Evolutionary conservation across 2,888 invertebrate genomes (phyloP), one percentile per base, ranked within the genome.

Genomic region (Apeira syringaria): DNA sequence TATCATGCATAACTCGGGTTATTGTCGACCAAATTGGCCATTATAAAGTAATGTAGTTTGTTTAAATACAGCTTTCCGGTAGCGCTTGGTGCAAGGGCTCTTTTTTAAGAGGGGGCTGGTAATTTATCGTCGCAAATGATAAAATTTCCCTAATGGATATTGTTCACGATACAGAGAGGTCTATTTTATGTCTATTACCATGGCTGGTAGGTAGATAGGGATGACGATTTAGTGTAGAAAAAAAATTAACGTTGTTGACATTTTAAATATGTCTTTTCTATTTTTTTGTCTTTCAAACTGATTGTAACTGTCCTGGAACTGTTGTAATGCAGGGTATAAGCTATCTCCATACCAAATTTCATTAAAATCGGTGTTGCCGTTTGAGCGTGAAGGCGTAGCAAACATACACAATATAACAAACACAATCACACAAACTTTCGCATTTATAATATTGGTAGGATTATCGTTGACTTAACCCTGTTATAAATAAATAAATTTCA

Each of bases 31-130:
- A 68, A 77, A 83, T 81, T 78, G 79, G 68, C 76, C 77, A 80
- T 84, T 80, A 82, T 63, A 69, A 64, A 63, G 73, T 79, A 85
- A 86, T 80, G 71, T 77, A 77, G 81, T 84, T 85, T 82, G 76
- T 81, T 83, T 85, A 82, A 85, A 80, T 70, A 80, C 69, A 73
- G 78, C 75, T 79, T 78, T 78, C 66, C 71, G 70, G 68, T 64
- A 54, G 65, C 60, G 53, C 57, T 66, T 53, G 59, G 55, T 62
- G 58, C 49, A 58, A 52, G 56, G 62, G 53, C 58, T 66, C 74
- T 73, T 78, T 72, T 68, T 60, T 62, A 65, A 61, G 54, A 65
- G 76, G 75, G 80, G 77, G 55, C 59, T 54, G 44, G 60, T 80
- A 80, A 85, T 85, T 86, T 85, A 86, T 84, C 64, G 76, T 70